Evolutionary conservation across 2,888 invertebrate species (phyloP).

Genomic region (Drosophila quinaria): DNA sequence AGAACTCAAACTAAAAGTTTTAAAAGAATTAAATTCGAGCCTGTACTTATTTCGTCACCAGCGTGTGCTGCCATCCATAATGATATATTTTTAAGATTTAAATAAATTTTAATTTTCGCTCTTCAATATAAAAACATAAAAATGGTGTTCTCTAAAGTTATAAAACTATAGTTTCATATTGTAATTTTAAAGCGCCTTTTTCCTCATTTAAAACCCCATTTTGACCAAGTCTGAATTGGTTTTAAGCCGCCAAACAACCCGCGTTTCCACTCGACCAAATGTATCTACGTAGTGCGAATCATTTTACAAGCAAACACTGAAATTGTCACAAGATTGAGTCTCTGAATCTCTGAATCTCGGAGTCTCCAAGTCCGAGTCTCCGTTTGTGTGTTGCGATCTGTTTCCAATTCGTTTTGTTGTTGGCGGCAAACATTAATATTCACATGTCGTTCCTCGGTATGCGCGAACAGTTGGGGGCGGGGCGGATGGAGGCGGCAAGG

Average conservation of each 20-base stretch:
- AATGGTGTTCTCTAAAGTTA: too few relatives aligned
- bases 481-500: too few relatives aligned
- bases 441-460: constrained; percentile 79
- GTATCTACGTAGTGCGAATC: constrained; percentile 24
- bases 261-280: neutral
- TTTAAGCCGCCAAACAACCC: constrained; percentile 3
- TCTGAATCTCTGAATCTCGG: neutral
- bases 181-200: neutral
- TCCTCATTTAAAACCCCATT: neutral
- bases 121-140: too few relatives aligned
- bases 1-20: neutral
- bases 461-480: constrained; percentile 48
- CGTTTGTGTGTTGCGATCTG: constrained; percentile 37
- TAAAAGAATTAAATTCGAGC: too few relatives aligned
- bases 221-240: neutral
- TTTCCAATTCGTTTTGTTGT: constrained; percentile 54
- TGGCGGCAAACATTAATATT: constrained; percentile 82
- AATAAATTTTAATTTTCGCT: too few relatives aligned
- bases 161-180: too few relatives aligned
- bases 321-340: constrained; percentile 65
- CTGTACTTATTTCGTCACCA: too few relatives aligned
- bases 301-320: constrained; percentile 42
- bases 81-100: too few relatives aligned
- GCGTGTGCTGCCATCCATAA: too few relatives aligned
- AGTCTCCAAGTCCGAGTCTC: neutral